phyloP scores from a whole-genome alignment of 1,140 invertebrate species.

The Chymomyza costata region DNA sequence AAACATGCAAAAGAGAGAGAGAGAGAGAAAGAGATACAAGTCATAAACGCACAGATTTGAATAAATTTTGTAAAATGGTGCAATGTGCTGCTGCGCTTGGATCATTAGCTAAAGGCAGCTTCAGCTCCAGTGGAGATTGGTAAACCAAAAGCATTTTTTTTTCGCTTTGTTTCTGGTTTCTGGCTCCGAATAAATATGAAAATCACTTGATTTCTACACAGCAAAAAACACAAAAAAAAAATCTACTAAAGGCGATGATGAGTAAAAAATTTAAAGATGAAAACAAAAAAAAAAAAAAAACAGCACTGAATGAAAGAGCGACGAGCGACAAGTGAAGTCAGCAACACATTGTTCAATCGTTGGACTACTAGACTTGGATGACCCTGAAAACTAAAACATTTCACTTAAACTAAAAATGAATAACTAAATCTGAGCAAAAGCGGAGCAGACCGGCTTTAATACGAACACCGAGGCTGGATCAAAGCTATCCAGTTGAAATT shows the following conservation, averaged over 20 bases:
- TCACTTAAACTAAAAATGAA: slow-evolving; percentile 38
- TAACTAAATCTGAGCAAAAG: slow-evolving; percentile 1
- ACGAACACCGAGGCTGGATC: neutral
- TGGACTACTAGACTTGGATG: slow-evolving; percentile 16
- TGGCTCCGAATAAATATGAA: slow-evolving; percentile 59
- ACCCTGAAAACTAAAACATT: slow-evolving; percentile 57
- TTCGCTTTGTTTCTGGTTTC: slow-evolving; percentile 16
- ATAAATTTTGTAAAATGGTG: slow-evolving; percentile 56
- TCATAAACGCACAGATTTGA: slow-evolving; percentile 53
- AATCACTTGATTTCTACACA: slow-evolving; percentile 62
- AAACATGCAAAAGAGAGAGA: slow-evolving; percentile 17
- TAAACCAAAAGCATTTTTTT: slow-evolving; percentile 37
- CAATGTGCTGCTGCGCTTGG: slow-evolving; percentile 37
- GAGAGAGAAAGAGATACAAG: neutral
- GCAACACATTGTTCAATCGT: slow-evolving; percentile 16
- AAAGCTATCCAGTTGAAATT: slow-evolving; percentile 51
- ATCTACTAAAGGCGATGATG: slow-evolving; percentile 29
- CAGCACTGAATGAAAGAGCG: slow-evolving; percentile 21
- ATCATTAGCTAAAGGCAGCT: slow-evolving; percentile 53
- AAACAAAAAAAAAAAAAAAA: slow-evolving; percentile 10
- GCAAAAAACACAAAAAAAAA: too few relatives aligned
- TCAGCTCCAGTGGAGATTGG: slow-evolving; percentile 28
- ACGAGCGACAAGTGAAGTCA: slow-evolving; percentile 4
- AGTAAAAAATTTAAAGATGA: slow-evolving; percentile 22
- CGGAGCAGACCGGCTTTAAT: too few relatives aligned